Conservation (phyloP, 2,797 vertebrate genomes). For the Naso thynnoides region DNA sequence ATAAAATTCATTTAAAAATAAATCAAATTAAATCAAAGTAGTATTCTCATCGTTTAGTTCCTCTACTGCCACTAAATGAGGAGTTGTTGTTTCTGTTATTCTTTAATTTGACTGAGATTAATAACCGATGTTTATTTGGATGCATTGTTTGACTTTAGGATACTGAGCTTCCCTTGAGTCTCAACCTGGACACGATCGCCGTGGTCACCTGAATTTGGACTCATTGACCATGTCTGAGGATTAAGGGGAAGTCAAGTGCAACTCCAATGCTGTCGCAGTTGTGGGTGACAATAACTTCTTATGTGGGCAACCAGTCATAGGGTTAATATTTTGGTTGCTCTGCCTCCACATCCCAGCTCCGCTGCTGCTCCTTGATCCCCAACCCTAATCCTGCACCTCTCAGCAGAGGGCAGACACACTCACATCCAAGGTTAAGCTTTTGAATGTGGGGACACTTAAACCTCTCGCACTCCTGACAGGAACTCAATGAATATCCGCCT, state of each 20-base stretch:
- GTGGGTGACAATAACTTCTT: slow-evolving; percentile 18
- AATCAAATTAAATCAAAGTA: background rate
- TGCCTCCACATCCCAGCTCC: slow-evolving; percentile 9
- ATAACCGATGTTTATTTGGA: slow-evolving; percentile 20
- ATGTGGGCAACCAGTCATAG: background rate
- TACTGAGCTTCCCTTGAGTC: slow-evolving; percentile 10
- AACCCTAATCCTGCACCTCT: slow-evolving; percentile 62
- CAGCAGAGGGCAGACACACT: slow-evolving; percentile 53
- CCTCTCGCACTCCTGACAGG: slow-evolving; percentile 39
- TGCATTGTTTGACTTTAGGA: slow-evolving; percentile 6
- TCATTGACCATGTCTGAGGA: slow-evolving; percentile 4
- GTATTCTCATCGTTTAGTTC: background rate
- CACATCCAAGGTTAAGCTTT: slow-evolving; percentile 63
- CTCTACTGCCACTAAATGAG: too few species aligned
- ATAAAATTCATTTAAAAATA: too few species aligned
- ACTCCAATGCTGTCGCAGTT: background rate
- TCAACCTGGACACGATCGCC: slow-evolving; percentile 9
- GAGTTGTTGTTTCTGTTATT: background rate
- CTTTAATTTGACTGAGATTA: background rate
- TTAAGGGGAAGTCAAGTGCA: slow-evolving; percentile 18
- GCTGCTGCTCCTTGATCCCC: slow-evolving; percentile 36
- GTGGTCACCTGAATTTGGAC: slow-evolving; percentile 17
- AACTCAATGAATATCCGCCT: slow-evolving; percentile 44
- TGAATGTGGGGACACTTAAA: slow-evolving; percentile 58
- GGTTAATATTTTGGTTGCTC: background rate